These are phyloP conservation scores for Catocala fraxini DNA, from an alignment of 2,888 invertebrate genomes.

Conservation along the genomic window DNA sequence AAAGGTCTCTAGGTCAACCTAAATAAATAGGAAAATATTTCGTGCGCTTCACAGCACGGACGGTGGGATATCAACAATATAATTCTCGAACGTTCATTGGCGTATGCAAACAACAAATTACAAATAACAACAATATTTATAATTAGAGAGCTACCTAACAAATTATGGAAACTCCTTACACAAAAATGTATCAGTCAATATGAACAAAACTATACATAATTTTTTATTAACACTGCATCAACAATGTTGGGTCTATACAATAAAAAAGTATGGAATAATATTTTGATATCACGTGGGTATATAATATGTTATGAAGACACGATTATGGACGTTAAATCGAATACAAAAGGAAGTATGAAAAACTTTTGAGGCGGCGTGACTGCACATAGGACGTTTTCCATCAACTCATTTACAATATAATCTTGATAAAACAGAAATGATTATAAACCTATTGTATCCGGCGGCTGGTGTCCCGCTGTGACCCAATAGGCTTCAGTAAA, in stretches of 20 bases:
- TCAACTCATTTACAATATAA: too few species aligned
- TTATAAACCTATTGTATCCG: too few species aligned
- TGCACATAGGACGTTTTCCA: neutral
- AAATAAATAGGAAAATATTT: too few species aligned
- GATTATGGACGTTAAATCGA: conserved; percentile 39
- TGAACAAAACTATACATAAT: conserved; percentile 56
- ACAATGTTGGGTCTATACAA: conserved; percentile 21
- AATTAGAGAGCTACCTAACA: conserved; percentile 78
- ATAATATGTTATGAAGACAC: conserved; percentile 41
- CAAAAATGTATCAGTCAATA: conserved; percentile 58
- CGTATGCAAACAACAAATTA: conserved; percentile 33
- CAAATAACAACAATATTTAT: conserved; percentile 45
- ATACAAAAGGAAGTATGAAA: conserved; percentile 22
- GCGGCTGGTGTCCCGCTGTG: too few species aligned
- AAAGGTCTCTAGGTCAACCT: too few species aligned
- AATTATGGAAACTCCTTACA: conserved; percentile 58
- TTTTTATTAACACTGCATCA: conserved; percentile 20
- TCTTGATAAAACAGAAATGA: too few species aligned
- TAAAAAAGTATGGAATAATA: conserved; percentile 35
- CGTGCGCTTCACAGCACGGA: too few species aligned
- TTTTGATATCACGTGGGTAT: conserved; percentile 45
- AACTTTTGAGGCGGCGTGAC: conserved; percentile 12
- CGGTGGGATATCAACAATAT: too few species aligned
- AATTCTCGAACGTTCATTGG: conserved; percentile 10
- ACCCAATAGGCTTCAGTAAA: too few species aligned